Conservation (phyloP, 2,113 vertebrate genomes). For the Jaculus jaculus region DNA sequence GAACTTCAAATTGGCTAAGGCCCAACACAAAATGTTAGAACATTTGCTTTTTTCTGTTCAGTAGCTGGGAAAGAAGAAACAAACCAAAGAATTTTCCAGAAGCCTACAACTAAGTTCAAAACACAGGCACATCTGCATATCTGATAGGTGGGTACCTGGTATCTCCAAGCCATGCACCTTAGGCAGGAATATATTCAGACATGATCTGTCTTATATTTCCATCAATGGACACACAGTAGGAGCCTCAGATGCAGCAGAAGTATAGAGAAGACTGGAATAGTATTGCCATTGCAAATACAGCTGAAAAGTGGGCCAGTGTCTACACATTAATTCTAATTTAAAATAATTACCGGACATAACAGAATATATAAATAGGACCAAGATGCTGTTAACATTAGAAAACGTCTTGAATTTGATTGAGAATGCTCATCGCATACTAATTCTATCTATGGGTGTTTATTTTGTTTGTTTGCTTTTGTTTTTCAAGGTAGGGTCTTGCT, state of each 20-base stretch:
- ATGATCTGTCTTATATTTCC: background rate
- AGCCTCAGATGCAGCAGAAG: background rate
- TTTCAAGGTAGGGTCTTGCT: too few relatives aligned
- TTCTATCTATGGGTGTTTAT: background rate
- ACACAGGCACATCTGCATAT: background rate
- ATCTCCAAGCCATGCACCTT: background rate
- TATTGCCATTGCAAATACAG: background rate
- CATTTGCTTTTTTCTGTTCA: background rate
- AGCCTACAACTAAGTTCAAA: background rate
- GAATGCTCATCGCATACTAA: background rate
- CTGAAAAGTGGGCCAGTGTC: background rate
- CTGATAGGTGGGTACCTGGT: background rate
- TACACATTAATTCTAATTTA: background rate
- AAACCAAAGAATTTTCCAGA: background rate
- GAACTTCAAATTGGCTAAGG: background rate
- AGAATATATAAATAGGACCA: background rate
- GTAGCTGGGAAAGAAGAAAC: background rate
- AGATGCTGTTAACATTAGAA: background rate
- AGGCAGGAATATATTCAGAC: background rate
- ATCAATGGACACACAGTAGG: background rate
- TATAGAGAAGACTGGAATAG: background rate
- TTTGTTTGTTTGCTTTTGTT: too few relatives aligned
- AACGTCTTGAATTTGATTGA: background rate
- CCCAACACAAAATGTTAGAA: background rate
- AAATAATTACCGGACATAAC: background rate